A percentile compares a stretch with the other conserved stretches of the same genome.
Evolutionary conservation across 2,797 vertebrate species (phyloP).

Genomic region (Tympanoctomys barrerae): DNA sequence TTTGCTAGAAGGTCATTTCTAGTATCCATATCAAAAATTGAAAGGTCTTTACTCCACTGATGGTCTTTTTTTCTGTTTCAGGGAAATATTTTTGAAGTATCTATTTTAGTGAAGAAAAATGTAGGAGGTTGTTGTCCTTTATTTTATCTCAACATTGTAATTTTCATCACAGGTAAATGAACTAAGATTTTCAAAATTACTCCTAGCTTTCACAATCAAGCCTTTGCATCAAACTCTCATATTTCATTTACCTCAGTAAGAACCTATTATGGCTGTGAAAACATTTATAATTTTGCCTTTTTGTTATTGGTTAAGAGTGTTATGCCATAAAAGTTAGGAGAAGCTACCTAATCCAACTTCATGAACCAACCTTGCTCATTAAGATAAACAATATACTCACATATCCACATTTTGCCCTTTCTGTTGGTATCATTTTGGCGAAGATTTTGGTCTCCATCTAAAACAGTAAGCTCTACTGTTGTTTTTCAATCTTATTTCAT

Average conservation of each 20-base stretch:
- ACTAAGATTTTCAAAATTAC: constrained; percentile 23
- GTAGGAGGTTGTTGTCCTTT: background rate
- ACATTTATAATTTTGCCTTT: constrained; percentile 30
- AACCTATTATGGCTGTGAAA: background rate
- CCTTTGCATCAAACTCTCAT: background rate
- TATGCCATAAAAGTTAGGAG: background rate
- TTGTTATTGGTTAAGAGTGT: background rate
- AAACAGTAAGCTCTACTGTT: background rate
- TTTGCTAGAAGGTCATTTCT: background rate
- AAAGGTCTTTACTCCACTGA: background rate
- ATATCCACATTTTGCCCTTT: background rate
- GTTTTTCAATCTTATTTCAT: constrained; percentile 11
- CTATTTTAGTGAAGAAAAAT: constrained; percentile 22
- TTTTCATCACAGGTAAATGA: constrained; percentile 58
- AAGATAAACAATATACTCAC: background rate
- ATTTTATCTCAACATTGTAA: constrained; percentile 29
- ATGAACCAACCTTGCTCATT: constrained; percentile 7
- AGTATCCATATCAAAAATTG: background rate
- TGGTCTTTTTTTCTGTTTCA: background rate
- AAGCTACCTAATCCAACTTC: background rate
- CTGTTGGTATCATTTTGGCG: background rate
- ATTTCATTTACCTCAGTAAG: background rate
- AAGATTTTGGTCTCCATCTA: background rate
- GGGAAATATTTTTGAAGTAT: background rate
- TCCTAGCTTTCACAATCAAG: background rate